These are phyloP conservation scores for Xestoiulus laeticollis DNA, from an alignment of 2,888 invertebrate species.

Conservation along the genomic window DNA sequence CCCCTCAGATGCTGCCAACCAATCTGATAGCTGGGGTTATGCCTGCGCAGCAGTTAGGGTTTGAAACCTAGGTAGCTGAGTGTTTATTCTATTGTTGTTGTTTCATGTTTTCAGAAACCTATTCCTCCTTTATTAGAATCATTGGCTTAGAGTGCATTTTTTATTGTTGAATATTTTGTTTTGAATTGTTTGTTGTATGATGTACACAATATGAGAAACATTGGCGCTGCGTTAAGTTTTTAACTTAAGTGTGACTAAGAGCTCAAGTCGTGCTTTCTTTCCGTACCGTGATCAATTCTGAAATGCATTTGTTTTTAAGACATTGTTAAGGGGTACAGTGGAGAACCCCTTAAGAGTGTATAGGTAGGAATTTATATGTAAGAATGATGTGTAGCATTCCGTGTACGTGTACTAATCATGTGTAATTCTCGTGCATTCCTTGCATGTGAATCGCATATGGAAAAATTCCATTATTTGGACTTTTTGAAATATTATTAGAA, in stretches of 20 bases:
- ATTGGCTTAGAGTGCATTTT: constrained; percentile 7
- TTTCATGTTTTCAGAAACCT: neutral
- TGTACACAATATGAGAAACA: neutral
- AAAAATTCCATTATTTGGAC: too few relatives aligned
- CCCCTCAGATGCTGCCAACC: neutral
- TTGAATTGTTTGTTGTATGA: neutral
- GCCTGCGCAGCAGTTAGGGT: neutral
- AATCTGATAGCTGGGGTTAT: neutral
- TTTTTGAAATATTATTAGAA: too few relatives aligned
- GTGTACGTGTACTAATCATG: too few relatives aligned
- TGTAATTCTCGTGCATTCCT: too few relatives aligned
- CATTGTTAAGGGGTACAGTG: too few relatives aligned
- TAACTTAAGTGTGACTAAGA: neutral
- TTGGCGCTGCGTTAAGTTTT: neutral
- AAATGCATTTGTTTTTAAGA: too few relatives aligned
- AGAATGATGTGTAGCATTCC: too few relatives aligned
- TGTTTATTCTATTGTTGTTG: neutral
- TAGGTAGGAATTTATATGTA: too few relatives aligned
- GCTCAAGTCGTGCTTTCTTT: neutral
- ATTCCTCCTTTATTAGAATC: neutral
- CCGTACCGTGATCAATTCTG: too few relatives aligned
- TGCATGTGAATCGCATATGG: too few relatives aligned
- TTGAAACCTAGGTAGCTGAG: neutral
- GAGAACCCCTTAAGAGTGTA: too few relatives aligned
- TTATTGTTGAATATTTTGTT: neutral